Evolutionary conservation across 2,888 invertebrate genomes (phyloP), one percentile per base, ranked within the genome.

Genomic region (Cynaeus angustus): DNA sequence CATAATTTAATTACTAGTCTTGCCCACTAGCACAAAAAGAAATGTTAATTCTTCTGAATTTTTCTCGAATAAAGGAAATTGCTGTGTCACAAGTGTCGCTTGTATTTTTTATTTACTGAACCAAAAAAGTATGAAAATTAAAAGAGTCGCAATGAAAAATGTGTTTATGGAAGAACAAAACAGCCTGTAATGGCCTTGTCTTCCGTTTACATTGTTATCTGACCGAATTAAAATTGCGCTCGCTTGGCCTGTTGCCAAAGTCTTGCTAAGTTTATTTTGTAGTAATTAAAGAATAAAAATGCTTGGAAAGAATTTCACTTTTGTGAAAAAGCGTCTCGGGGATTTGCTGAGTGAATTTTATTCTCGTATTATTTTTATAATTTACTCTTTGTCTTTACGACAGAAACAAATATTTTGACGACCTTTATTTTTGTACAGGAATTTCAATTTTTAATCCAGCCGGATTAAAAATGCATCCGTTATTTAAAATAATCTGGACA

Each of bases 161-260:
- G 45, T 43, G 56, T 14, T 59, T 46, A 59, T 59, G 14, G 33
- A 28, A 46, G 16, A 59, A 59, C 33, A 59, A 45, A 59, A 59
- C 45, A 28, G 30, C 12, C 33, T 46, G 14, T 59, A 59, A 45
- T 33, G 33, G 28, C 33, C 5, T 14, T 14, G 45, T 14, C 12
- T 26, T 45, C 33, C n/a, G 45, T 30, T 45, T 45, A 45, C 59
- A 59, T 59, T 59, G 45, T 59, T 59, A 59, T 59, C 59, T 46
- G 33, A 59, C 45, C 28, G 45, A 59, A 45, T 59, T 59, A 59
- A 59, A 59, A 59, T 45, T 59, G 59, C 30, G 16, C 30, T 59
- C 45, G 14, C 14, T 45, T 59, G 59, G 45, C 26, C 16, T 59
- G 28, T 45, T 45, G 58, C 58, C 58, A 58, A 56, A 38, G 41